Conservation (phyloP, 2,113 vertebrate genomes). For the Paramormyrops kingsleyae region DNA sequence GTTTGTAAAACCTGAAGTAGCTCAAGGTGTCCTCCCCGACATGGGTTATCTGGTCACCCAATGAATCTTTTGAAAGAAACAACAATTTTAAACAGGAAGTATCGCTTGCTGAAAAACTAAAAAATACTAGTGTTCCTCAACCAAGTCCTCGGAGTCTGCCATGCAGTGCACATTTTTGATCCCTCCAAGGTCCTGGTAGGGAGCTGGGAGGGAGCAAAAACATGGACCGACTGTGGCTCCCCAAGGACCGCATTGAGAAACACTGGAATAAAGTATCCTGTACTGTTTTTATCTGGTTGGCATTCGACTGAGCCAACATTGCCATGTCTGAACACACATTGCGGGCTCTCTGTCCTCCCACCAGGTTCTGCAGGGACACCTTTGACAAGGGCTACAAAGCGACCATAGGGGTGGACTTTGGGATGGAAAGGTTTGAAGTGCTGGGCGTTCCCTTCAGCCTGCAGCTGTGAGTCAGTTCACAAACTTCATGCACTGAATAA, state of each 20-base stretch:
- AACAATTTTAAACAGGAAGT: neutral
- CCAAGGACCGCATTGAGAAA: neutral
- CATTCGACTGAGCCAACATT: neutral
- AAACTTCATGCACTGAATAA: neutral
- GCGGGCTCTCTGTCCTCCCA: neutral
- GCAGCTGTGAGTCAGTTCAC: constrained; percentile 77
- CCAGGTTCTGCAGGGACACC: constrained; percentile 87
- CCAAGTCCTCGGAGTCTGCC: neutral
- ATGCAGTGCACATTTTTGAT: neutral
- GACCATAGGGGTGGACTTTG: constrained; percentile 95
- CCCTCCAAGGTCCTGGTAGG: neutral
- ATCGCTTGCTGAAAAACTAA: neutral
- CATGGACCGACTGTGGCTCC: neutral
- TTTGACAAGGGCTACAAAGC: constrained; percentile 99
- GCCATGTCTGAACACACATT: neutral
- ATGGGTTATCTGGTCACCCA: neutral
- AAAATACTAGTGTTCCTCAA: neutral
- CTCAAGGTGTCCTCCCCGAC: neutral
- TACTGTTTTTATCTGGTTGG: neutral
- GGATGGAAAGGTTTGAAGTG: constrained; percentile 97
- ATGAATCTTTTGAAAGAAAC: neutral
- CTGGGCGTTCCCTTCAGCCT: constrained; percentile 90
- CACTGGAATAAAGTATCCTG: neutral
- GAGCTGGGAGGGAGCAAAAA: neutral
- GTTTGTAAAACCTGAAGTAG: neutral